Conservation (phyloP, 2,797 vertebrate species). For the Bradypus variegatus region DNA sequence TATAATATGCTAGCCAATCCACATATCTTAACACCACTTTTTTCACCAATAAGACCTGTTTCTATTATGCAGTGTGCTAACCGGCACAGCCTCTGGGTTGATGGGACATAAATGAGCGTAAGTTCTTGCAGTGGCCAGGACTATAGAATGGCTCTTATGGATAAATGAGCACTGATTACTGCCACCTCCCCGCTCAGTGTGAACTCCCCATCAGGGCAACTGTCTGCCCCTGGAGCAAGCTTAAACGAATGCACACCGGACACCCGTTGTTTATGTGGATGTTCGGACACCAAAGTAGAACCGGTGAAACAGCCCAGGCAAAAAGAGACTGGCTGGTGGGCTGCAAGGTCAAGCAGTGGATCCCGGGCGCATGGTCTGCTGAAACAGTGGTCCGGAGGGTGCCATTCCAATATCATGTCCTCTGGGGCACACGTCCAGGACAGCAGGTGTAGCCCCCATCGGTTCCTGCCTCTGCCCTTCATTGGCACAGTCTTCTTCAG, state of each 20-base stretch:
- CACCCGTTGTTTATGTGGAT: neutral
- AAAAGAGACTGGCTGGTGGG: neutral
- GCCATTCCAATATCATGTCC: neutral
- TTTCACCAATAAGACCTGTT: neutral
- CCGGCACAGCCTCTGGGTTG: neutral
- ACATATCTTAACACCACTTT: neutral
- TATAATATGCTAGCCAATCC: neutral
- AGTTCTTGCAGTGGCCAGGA: neutral
- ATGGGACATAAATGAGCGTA: neutral
- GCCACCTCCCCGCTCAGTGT: neutral
- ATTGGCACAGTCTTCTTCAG: neutral
- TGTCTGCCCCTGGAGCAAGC: neutral
- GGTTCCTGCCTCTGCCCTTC: neutral
- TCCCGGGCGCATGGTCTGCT: neutral
- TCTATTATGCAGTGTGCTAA: neutral
- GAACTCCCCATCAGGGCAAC: neutral
- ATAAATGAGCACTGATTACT: neutral
- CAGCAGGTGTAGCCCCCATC: neutral
- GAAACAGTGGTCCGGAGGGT: neutral
- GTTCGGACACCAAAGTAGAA: neutral
- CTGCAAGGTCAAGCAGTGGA: neutral
- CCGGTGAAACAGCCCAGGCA: neutral
- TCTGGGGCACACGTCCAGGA: rapidly evolving
- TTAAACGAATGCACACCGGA: neutral
- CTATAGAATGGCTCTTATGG: neutral